A percentile compares a stretch with the other conserved stretches of the same genome.
Conservation (phyloP, 2,113 vertebrate species). For the Trematocara marginatum region DNA sequence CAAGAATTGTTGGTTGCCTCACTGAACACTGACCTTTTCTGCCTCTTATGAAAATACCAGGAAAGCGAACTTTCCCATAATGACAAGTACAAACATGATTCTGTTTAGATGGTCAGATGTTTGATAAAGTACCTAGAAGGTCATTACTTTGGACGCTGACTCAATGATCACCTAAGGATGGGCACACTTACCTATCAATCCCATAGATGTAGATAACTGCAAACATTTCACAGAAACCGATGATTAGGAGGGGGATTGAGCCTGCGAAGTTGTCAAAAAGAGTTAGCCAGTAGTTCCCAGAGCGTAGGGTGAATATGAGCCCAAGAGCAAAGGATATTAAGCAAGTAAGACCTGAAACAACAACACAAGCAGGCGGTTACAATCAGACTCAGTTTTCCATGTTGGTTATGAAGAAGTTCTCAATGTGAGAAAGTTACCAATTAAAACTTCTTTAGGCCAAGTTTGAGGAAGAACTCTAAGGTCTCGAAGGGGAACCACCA, state of each 20-base stretch:
- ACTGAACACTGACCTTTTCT: not conserved
- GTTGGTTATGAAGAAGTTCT: not conserved
- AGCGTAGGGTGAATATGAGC: conserved; percentile 81
- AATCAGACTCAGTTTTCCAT: not conserved
- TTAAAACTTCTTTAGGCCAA: conserved; percentile 86
- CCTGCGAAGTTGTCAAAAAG: conserved; percentile 87
- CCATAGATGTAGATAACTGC: conserved; percentile 87
- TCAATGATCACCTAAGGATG: not conserved
- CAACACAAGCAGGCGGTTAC: not conserved
- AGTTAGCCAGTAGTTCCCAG: conserved; percentile 91
- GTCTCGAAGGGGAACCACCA: conserved; percentile 86
- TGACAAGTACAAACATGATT: not conserved
- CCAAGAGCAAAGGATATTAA: conserved; percentile 71
- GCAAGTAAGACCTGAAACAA: conserved; percentile 78
- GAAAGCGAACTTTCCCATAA: not conserved
- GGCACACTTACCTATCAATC: conserved; percentile 80
- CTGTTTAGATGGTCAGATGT: not conserved
- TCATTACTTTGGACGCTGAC: not conserved
- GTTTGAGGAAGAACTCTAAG: conserved; percentile 73
- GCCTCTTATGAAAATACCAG: not conserved
- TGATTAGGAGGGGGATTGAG: conserved; percentile 87
- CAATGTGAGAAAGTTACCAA: conserved; percentile 66
- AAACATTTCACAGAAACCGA: conserved; percentile 90
- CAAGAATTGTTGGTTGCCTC: not conserved
- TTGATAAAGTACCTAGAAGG: not conserved